Evolutionary conservation across 2,113 vertebrate genomes (phyloP), one percentile per base, ranked within the genome.

Genomic region (Opisthocomus hoazin): DNA sequence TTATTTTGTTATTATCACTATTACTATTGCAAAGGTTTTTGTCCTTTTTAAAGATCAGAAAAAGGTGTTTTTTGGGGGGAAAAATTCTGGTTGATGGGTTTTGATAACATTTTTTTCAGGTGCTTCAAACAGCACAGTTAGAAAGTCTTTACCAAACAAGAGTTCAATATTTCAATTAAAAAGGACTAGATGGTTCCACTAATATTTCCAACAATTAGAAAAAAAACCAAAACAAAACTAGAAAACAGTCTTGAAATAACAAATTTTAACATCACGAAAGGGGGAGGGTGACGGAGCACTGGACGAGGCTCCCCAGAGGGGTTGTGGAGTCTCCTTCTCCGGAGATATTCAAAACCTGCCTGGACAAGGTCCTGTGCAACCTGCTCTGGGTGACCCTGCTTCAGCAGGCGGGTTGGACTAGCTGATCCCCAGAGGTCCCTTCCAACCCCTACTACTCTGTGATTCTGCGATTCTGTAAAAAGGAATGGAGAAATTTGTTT

Each of bases 51-150:
- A 66, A 58, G 37, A 68, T 60, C 6, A 63, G 17, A 6, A 65
- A 53, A 45, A 45, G 5, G 0, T 3, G 17, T 21, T 78, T 54
- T 48, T 32, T 4, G 0, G 4, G 5, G 8, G 8, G 5, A 3
- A 53, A 60, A 86, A 11, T 5, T 30, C 15, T 30, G 22, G 30
- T 4, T 78, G 17, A 46, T n/a, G 9, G 13, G 7, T 7, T 83
- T 86, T 48, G 14, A 13, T 68, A 43, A 75, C 6, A 32, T 57
- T 53, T 45, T 84, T 54, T 79, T 75, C 60, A 93, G 29, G 6
- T 41, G 37, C 14, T 69, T 80, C 54, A 87, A 69, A 61, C 10
- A 61, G 2, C 12, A 20, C 22, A 73, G 29, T 64, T 83, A 43
- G 24, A 73, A 74, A 88, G 10, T 26, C 50, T 84, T 64, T 84